A percentile compares a stretch with the other conserved stretches of the same genome.
phyloP scores from a whole-genome alignment of 2,113 vertebrate genomes.

The Sebastes fasciatus region DNA sequence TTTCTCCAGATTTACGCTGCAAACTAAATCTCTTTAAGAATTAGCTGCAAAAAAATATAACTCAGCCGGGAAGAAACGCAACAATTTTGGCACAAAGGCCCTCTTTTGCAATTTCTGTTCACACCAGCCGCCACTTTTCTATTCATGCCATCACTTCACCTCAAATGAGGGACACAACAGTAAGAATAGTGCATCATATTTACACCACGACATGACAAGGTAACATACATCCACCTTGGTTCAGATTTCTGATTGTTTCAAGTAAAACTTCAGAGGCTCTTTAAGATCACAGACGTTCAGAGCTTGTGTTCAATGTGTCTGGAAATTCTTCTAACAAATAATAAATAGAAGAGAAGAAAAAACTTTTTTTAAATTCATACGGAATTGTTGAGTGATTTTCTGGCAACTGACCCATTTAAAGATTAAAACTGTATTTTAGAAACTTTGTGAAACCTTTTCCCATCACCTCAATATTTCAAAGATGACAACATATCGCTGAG shows the following conservation, averaged over 20 bases:
- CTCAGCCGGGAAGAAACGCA: constrained; percentile 29
- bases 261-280: constrained; percentile 17
- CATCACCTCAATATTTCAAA: neutral
- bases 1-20: too few relatives aligned
- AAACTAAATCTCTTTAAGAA: too few relatives aligned
- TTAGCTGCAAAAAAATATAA: neutral
- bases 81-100: too few relatives aligned
- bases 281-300: neutral
- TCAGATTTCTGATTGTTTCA: constrained; percentile 37
- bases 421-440: neutral
- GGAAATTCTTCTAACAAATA: neutral
- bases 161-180: too few relatives aligned
- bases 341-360: neutral
- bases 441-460: neutral
- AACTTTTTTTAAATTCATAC: neutral
- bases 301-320: neutral
- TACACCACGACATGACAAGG: too few relatives aligned
- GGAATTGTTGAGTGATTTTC: neutral
- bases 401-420: neutral
- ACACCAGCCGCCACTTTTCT: constrained; percentile 8
- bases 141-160: too few relatives aligned
- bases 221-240: constrained; percentile 11
- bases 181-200: too few relatives aligned
- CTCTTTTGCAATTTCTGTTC: neutral
- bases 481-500: neutral